Base-by-base conservation (phyloP, 2,888 invertebrate species). In the Sepioteuthis lessoniana region DNA sequence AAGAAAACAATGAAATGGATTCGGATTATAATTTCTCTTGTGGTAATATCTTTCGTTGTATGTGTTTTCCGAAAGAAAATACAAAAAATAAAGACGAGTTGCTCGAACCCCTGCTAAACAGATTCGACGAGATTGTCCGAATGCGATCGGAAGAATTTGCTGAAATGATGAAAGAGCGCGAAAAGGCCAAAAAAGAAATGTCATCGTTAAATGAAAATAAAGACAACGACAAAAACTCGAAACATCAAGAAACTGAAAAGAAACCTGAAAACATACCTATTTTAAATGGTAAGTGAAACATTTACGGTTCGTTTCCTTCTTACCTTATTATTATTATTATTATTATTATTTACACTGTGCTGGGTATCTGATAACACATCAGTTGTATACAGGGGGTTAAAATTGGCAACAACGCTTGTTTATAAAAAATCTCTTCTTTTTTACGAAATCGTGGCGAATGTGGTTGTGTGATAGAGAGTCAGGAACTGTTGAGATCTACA, bases 1-100 rank as follows among this genome's bases (percentile, higher is more conserved):
- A 25, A 28, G 31, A 38, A 35, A 95, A 95, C 0, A 94, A 95
- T 0, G 94, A 93, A 90, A 60, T 50, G 16, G 94, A 94, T 16
- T 96, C 96, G 0, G 96, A 96, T 90, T 96, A 96, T 91, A 95
- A 95, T 93, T 96, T 96, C 94, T 96, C 96, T 25, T 96, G 96
- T 93, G 96, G 96, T 93, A 96, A 96, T 94, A 94, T 96, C 3
- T 96, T 95, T 94, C 95, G 95, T 95, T 96, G 96, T 91, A 90
- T 96, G 35, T 96, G 96, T 93, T 96, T 96, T 55, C 96, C 94
- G n/a, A 92, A 47, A 46, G 46, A 91, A 42, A 91, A 46, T 3
- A 47, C 92, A 0, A 13, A 47, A 16, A 92, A n/a, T n/a, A 31
- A n/a, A n/a, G 76, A 76, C n/a, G 35, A 35, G 13, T 16, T 76